Evolutionary conservation across 2,113 vertebrate genomes (phyloP), one percentile per base, ranked within the genome.

Genomic region (Athene cunicularia): DNA sequence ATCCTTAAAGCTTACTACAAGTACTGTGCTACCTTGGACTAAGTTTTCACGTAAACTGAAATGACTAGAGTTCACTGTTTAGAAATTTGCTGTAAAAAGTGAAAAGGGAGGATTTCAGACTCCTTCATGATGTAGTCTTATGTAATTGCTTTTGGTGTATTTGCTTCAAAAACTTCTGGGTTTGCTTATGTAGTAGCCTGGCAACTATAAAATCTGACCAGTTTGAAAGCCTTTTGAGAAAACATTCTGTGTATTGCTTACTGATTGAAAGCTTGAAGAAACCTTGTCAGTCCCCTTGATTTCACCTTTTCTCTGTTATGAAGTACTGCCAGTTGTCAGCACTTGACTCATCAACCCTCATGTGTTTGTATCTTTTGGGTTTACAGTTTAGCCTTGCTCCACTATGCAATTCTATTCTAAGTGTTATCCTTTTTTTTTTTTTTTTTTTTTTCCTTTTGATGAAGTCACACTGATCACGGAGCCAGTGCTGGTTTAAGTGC

Each of bases 251-350:
- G 56, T 83, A 32, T 89, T 83, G 74, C 80, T 94, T 83, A 12
- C 41, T 70, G 55, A 49, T 55, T 79, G 45, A 84, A 74, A 47
- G 47, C 27, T 83, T 87, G 80, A 55, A 84, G 86, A 86, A 86
- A 80, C 62, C 56, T 79, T 63, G 20, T 22, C 22, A 75, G 76
- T 95, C 76, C 49, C 83, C 91, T 94, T 95, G 80, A 87, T 81
- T 95, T 97, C 88, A 94, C 91, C 83, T 95, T 86, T 92, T 85
- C 63, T 90, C 47, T 81, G 56, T 91, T 90, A 72, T 52, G 63
- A 79, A 66, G 56, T 66, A 56, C 21, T 73, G 28, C 15, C 41
- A 22, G 1, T 74, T 86, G 82, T 88, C 72, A 97, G 76, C 68
- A 79, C 95, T 62, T 95, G 86, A 95, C 58, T 95, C 91, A 95